These are phyloP conservation scores for Trisateles emortualis DNA, from an alignment of 2,888 invertebrate species.

Conservation along the genomic window DNA sequence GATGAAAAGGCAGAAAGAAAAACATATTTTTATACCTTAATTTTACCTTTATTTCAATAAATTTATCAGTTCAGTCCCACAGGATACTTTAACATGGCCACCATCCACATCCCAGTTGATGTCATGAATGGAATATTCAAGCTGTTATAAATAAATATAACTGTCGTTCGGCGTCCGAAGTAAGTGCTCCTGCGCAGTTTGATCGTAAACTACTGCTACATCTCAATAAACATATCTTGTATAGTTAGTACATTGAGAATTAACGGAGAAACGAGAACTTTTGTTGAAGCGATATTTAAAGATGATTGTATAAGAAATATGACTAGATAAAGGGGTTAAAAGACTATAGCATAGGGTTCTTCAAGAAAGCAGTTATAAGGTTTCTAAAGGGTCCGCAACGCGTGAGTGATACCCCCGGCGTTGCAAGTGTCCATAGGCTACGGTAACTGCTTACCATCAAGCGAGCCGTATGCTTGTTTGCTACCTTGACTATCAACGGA, in stretches of 20 bases:
- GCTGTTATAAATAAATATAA: conserved; percentile 79
- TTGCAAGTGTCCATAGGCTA: no score
- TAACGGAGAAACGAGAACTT: conserved; percentile 35
- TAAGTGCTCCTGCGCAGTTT: conserved; percentile 64
- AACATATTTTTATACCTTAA: no score
- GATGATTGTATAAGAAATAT: conserved; percentile 8
- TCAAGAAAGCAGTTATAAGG: no score
- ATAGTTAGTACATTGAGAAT: conserved; percentile 50
- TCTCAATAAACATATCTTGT: conserved; percentile 75
- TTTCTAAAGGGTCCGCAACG: no score
- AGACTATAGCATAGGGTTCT: no score
- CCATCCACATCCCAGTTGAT: conserved; percentile 36
- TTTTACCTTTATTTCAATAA: no score
- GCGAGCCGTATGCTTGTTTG: no score
- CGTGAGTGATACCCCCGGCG: no score
- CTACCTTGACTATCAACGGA: no score
- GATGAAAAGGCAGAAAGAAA: no score
- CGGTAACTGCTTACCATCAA: no score
- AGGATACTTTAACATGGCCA: neutral
- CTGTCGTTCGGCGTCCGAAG: conserved; percentile 66
- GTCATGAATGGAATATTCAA: conserved; percentile 63
- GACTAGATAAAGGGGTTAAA: neutral
- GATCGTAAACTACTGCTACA: conserved; percentile 73
- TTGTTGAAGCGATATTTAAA: conserved; percentile 19
- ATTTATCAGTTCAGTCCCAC: conserved; percentile 13